Percentiles rank a stretch among this genome's conserved stretches.
phyloP scores from a whole-genome alignment of 2,113 vertebrate genomes.

The Zingel zingel region DNA sequence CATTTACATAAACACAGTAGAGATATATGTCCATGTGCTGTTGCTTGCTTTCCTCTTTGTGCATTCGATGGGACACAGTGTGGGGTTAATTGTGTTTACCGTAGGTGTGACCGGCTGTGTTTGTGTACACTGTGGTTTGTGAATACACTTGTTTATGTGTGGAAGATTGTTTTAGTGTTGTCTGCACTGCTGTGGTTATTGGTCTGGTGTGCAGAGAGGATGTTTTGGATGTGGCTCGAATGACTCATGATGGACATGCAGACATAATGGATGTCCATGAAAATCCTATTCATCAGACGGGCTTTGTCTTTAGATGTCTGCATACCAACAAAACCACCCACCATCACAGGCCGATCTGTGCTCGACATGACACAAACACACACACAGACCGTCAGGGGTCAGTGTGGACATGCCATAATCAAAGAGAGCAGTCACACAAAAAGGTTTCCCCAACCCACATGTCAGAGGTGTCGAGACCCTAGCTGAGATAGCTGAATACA shows the following conservation, averaged over 20 bases:
- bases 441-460: constrained; percentile 42
- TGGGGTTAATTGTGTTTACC: constrained; percentile 6
- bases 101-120: constrained; percentile 55
- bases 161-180: constrained; percentile 7
- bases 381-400: constrained; percentile 23
- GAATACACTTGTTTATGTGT: constrained; percentile 34
- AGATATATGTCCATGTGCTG: background rate
- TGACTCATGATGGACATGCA: constrained; percentile 60
- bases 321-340: constrained; percentile 72
- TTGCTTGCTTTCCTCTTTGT: background rate
- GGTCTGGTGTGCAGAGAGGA: constrained; percentile 30
- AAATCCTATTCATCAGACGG: constrained; percentile 36
- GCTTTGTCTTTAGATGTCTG: constrained; percentile 60
- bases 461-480: constrained; percentile 61
- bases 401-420: constrained; percentile 46
- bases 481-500: constrained; percentile 33
- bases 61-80: background rate
- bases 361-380: constrained; percentile 44
- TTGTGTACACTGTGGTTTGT: constrained; percentile 51
- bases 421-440: constrained; percentile 56
- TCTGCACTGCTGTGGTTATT: constrained; percentile 31
- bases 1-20: constrained; percentile 13
- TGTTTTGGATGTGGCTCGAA: constrained; percentile 48
- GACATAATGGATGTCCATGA: constrained; percentile 49
- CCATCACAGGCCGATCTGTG: constrained; percentile 54